These are phyloP conservation scores for Camponotus floridanus DNA, from an alignment of 1,140 invertebrate genomes.

Conservation along the genomic window DNA sequence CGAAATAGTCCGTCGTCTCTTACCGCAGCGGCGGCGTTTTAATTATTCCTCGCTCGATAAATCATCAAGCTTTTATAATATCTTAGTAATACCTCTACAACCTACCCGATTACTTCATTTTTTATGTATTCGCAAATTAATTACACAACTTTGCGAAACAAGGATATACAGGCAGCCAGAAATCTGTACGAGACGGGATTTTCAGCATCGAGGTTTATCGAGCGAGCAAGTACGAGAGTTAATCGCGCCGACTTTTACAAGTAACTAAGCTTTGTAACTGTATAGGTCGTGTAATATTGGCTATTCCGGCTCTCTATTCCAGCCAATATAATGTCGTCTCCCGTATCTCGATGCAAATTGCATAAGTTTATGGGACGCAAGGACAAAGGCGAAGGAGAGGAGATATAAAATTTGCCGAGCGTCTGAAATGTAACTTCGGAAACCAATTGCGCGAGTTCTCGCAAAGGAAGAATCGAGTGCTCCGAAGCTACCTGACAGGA, in stretches of 20 bases:
- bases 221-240: not conserved
- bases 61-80: constrained; percentile 47
- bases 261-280: constrained; percentile 28
- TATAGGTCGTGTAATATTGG: constrained; percentile 25
- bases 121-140: constrained; percentile 42
- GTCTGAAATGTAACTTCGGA: constrained; percentile 45
- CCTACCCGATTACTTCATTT: constrained; percentile 8
- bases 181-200: not conserved
- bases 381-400: constrained; percentile 24
- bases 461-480: constrained; percentile 52
- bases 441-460: constrained; percentile 52
- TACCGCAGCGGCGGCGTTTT: constrained; percentile 30
- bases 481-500: not conserved
- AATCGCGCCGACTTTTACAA: constrained; percentile 20
- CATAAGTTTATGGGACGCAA: constrained; percentile 28
- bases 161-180: not conserved
- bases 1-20: constrained; percentile 39
- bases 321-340: constrained; percentile 47
- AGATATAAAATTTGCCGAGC: constrained; percentile 54
- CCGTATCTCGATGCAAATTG: constrained; percentile 51
- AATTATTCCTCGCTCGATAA: constrained; percentile 57
- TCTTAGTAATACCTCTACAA: constrained; percentile 43
- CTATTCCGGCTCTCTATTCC: constrained; percentile 29
- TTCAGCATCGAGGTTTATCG: not conserved
- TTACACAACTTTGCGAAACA: constrained; percentile 16